These are phyloP conservation scores for Euleptes europaea DNA, from an alignment of 2,113 vertebrate genomes.

Conservation along the genomic window DNA sequence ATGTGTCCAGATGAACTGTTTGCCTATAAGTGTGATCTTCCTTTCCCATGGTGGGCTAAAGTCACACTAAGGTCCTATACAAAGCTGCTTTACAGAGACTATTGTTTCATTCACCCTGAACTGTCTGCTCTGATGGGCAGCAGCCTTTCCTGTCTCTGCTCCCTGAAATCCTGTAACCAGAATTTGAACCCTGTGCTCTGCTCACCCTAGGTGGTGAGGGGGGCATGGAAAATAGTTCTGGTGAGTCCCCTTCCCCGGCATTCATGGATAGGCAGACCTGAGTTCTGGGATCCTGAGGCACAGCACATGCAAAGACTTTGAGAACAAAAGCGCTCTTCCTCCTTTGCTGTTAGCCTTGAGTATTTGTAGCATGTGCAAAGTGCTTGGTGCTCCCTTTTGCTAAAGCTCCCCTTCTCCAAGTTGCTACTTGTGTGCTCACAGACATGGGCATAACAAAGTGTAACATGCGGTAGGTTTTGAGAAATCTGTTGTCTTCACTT, in stretches of 20 bases:
- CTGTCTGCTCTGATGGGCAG: neutral
- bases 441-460: neutral
- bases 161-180: too few species aligned
- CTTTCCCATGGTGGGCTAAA: too few species aligned
- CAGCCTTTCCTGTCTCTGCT: too few species aligned
- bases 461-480: neutral
- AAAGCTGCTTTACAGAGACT: neutral
- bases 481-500: neutral
- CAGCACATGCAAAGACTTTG: neutral
- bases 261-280: neutral
- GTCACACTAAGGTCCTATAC: neutral
- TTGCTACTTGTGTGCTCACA: neutral
- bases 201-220: neutral
- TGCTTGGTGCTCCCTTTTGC: neutral
- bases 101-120: neutral
- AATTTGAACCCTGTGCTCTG: neutral
- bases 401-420: neutral
- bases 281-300: neutral
- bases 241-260: neutral
- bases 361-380: neutral
- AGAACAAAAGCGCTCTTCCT: neutral
- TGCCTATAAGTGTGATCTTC: neutral
- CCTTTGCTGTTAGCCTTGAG: neutral
- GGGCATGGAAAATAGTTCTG: too few species aligned
- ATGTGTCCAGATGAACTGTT: neutral